phyloP scores from a whole-genome alignment of 2,888 invertebrate genomes.

The Belgica antarctica region DNA sequence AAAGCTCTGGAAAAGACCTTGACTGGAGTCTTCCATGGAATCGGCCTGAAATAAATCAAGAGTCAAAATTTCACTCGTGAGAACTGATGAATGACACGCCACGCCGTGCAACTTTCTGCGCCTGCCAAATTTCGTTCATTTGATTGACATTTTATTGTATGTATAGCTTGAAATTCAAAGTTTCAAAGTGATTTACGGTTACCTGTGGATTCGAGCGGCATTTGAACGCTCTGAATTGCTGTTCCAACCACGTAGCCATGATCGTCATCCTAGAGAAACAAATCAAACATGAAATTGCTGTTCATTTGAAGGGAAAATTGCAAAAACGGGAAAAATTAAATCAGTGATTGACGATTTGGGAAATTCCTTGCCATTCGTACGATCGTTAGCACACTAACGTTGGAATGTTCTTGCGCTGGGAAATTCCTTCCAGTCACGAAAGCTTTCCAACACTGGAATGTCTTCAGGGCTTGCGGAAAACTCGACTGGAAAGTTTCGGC shows the following conservation, averaged over 20 bases:
- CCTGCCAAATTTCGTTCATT: too few relatives aligned
- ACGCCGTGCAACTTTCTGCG: neutral
- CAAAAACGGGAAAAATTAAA: neutral
- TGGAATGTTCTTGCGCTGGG: too few relatives aligned
- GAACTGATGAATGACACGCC: neutral
- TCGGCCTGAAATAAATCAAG: constrained; percentile 33
- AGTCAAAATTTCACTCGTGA: neutral
- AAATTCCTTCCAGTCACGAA: neutral
- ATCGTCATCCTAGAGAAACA: constrained; percentile 36
- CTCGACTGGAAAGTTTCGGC: constrained; percentile 20
- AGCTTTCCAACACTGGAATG: constrained; percentile 25
- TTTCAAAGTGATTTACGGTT: neutral
- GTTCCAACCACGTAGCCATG: constrained; percentile 33
- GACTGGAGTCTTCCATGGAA: constrained; percentile 40
- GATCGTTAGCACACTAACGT: too few relatives aligned
- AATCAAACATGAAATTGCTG: neutral
- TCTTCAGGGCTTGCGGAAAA: too few relatives aligned
- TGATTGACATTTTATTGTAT: constrained; percentile 3
- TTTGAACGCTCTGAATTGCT: constrained; percentile 36
- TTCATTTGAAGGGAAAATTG: neutral
- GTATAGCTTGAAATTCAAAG: neutral
- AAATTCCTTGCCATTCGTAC: neutral
- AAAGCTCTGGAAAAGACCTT: constrained; percentile 45
- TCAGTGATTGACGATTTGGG: constrained; percentile 3
- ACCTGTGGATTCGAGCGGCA: constrained; percentile 37